Percentiles rank a stretch among this genome's conserved stretches.
These are phyloP conservation scores for Halictus ligatus DNA, from an alignment of 2,888 invertebrate genomes.

Conservation along the genomic window DNA sequence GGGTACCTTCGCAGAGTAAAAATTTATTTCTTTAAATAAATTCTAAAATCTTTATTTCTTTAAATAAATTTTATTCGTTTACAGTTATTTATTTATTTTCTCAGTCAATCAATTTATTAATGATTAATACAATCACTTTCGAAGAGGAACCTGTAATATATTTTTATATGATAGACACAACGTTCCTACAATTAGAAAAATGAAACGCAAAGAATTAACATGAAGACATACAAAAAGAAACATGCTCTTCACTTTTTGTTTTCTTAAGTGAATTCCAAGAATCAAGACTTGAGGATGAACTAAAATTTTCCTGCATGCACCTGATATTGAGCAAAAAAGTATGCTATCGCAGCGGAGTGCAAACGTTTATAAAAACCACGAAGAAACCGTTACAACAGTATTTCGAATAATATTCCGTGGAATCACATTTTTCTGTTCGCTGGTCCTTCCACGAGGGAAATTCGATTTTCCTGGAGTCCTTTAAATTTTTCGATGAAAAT, in stretches of 20 bases:
- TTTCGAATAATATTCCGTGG: background rate
- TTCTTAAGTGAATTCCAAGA: background rate
- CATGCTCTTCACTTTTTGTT: background rate
- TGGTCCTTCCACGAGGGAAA: background rate
- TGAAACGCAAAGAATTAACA: background rate
- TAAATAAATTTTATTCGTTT: no score
- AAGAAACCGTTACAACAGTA: background rate
- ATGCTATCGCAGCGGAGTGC: background rate
- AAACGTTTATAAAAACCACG: background rate
- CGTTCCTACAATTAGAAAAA: background rate
- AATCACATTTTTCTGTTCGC: background rate
- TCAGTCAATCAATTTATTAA: no score
- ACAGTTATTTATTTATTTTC: no score
- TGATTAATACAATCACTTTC: no score
- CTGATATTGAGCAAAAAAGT: background rate
- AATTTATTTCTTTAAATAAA: no score
- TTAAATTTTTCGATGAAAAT: background rate
- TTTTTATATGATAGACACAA: background rate
- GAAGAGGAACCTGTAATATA: no score
- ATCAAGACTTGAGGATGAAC: background rate
- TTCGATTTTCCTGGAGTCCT: background rate
- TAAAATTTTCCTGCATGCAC: background rate
- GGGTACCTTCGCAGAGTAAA: no score
- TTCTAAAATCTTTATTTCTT: no score
- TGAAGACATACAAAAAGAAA: background rate